phyloP scores from a whole-genome alignment of 2,888 invertebrate genomes.

The Rhagium mordax region DNA sequence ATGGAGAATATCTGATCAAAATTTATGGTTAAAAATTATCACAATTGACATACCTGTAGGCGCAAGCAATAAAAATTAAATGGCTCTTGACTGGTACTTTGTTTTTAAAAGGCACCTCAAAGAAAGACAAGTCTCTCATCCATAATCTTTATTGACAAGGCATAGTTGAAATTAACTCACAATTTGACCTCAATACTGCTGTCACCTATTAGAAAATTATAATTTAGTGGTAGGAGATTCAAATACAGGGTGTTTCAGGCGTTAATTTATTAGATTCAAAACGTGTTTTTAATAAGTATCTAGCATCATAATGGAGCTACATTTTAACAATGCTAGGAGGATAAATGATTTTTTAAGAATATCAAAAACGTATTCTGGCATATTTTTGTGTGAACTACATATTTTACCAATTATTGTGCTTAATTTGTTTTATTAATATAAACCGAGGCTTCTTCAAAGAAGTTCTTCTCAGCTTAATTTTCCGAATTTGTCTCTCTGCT shows the following conservation, averaged over 20 bases:
- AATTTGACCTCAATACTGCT: constrained; percentile 16
- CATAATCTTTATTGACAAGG: constrained; percentile 38
- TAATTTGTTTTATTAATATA: too few relatives aligned
- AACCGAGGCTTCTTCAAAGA: too few relatives aligned
- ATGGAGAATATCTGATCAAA: constrained; percentile 40
- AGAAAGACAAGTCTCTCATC: constrained; percentile 28
- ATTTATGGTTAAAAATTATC: constrained; percentile 42
- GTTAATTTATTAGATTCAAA: too few relatives aligned
- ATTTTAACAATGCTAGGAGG: too few relatives aligned
- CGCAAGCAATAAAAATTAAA: constrained; percentile 37
- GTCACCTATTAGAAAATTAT: constrained; percentile 6
- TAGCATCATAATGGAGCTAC: too few relatives aligned
- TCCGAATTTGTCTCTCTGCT: too few relatives aligned
- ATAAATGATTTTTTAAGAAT: too few relatives aligned
- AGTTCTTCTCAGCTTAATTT: too few relatives aligned
- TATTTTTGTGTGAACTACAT: too few relatives aligned
- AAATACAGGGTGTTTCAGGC: not conserved
- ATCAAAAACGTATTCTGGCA: too few relatives aligned
- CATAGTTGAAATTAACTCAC: constrained; percentile 26
- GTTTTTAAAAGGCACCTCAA: constrained; percentile 26
- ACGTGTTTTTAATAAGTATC: too few relatives aligned
- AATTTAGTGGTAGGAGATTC: not conserved
- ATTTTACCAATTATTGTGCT: too few relatives aligned
- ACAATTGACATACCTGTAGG: constrained; percentile 42
- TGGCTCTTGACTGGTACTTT: constrained; percentile 24